Evolutionary conservation across 2,113 vertebrate species (phyloP).

Genomic region (Mobula hypostoma): DNA sequence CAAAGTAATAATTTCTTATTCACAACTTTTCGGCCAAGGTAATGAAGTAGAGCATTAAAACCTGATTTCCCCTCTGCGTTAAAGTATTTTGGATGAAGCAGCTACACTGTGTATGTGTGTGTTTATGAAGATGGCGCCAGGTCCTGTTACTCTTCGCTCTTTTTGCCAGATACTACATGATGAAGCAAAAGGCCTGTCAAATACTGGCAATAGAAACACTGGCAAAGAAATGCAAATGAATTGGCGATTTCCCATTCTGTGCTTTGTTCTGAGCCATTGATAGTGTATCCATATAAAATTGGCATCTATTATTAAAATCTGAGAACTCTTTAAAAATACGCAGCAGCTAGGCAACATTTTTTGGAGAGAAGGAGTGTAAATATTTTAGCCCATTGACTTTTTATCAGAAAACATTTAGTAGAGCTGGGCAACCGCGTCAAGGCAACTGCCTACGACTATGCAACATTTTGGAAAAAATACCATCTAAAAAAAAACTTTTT

Average conservation of each 20-base stretch:
- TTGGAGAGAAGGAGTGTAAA: too few species aligned
- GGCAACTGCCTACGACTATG: not conserved
- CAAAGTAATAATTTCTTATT: not conserved
- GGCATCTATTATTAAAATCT: not conserved
- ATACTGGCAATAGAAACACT: not conserved
- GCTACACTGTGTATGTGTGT: not conserved
- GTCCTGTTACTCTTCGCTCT: not conserved
- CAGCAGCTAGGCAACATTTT: too few species aligned
- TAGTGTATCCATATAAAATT: not conserved
- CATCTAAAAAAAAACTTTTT: not conserved
- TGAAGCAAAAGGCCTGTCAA: not conserved
- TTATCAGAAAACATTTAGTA: too few species aligned
- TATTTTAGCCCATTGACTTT: too few species aligned
- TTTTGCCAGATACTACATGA: not conserved
- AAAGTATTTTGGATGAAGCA: not conserved
- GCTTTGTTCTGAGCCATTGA: not conserved
- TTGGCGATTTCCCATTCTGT: not conserved
- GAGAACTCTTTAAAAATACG: too few species aligned
- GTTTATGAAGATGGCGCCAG: too few species aligned
- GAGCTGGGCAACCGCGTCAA: not conserved
- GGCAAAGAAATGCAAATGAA: not conserved
- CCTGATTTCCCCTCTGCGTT: not conserved
- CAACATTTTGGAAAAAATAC: too few species aligned
- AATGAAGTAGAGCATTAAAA: not conserved
- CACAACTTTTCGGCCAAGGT: not conserved